A percentile compares a stretch with the other conserved stretches of the same genome.
Evolutionary conservation across 2,888 invertebrate genomes (phyloP).

Genomic region (Epistrophella euchroma): DNA sequence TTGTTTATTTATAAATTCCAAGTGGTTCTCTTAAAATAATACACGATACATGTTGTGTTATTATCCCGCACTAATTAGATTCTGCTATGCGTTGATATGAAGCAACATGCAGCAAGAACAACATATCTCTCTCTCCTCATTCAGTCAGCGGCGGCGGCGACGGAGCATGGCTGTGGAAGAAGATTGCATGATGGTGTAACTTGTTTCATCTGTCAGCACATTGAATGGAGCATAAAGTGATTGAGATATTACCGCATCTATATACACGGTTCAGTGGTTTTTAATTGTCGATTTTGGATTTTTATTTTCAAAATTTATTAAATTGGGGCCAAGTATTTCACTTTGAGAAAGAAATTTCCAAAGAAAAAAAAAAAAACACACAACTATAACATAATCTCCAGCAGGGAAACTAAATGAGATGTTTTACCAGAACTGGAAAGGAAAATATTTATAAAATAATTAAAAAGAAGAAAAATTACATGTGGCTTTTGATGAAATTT

Average conservation of each 20-base stretch:
- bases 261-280: conserved; percentile 58
- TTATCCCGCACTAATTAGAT: conserved; percentile 74
- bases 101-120: conserved; percentile 23
- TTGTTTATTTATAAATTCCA: conserved; percentile 73
- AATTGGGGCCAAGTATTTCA: conserved; percentile 13
- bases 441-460: conserved; percentile 74
- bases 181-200: conserved; percentile 63
- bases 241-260: conserved; percentile 67
- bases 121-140: neutral
- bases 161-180: neutral
- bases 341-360: conserved; percentile 10
- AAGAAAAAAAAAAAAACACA: conserved; percentile 9
- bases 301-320: conserved; percentile 25
- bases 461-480: conserved; percentile 60
- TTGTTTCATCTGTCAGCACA: conserved; percentile 75
- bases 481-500: conserved; percentile 72
- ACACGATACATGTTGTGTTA: conserved; percentile 53
- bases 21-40: conserved; percentile 61
- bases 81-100: conserved; percentile 69
- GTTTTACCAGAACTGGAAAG: conserved; percentile 29
- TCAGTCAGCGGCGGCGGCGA: neutral
- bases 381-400: conserved; percentile 41
- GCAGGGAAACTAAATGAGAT: conserved; percentile 36
- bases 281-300: conserved; percentile 67
- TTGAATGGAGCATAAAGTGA: conserved; percentile 75